Conservation (phyloP, 2,113 vertebrate genomes). For the Formicarius rufipectus region DNA sequence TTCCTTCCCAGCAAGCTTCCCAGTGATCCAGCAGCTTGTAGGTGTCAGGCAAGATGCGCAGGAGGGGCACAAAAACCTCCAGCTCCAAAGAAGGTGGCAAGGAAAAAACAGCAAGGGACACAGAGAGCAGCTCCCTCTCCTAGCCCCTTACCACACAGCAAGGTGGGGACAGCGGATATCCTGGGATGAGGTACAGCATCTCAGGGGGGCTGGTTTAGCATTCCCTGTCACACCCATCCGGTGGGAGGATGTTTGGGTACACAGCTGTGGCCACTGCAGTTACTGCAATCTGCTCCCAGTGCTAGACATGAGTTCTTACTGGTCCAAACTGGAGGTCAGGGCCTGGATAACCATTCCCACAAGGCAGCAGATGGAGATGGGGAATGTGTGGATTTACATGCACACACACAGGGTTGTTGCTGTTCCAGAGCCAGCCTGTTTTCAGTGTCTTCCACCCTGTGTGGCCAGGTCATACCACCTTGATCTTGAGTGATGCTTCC, state of each 20-base stretch:
- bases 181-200: background rate
- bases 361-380: background rate
- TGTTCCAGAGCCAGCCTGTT: background rate
- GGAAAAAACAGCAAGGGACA: accelerated
- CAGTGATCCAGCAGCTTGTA: accelerated
- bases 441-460: background rate
- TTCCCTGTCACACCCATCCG: background rate
- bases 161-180: background rate
- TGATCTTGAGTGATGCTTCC: background rate
- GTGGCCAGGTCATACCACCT: background rate
- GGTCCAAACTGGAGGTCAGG: background rate
- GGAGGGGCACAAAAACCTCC: background rate
- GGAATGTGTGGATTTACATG: background rate
- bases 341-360: background rate
- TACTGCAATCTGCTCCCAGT: background rate
- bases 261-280: background rate
- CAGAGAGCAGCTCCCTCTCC: background rate
- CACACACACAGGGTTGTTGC: background rate
- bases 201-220: background rate
- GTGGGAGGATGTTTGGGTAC: background rate
- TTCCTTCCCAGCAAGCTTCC: background rate
- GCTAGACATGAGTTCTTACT: background rate
- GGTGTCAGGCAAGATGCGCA: background rate
- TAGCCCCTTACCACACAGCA: background rate
- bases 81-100: background rate